Base-by-base conservation (phyloP, 2,113 vertebrate species). In the Romanogobio albipinnatus region DNA sequence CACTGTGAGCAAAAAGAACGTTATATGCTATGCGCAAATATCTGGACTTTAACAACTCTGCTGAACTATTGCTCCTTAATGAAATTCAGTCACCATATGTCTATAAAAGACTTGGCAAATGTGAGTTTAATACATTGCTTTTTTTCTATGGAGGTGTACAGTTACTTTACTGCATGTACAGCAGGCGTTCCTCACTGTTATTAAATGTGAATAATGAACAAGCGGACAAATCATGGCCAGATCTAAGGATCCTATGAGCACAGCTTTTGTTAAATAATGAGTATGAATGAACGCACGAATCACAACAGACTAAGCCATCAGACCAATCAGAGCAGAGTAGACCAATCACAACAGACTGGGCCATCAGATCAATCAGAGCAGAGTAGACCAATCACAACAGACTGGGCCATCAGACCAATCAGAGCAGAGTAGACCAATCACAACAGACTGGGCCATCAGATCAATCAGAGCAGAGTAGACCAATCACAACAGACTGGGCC, bases 61-160 rank as follows among this genome's bases (percentile, higher is more conserved):
- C 80, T 84, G 58, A 84, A 84, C 77, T 75, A 68, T 59, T 73
- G 51, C 62, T 71, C 61, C 26, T 71, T 24, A 29, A 49, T 66
- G 61, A 78, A 68, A 66, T 62, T 24, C 73, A 78, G 33, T 58
- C 64, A 58, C 70, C 81, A 83, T 74, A 74, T 79, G 81, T 73
- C 70, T 59, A 70, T 73, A 74, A 83, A 83, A 74, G 53, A 39
- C 19, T 70, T 70, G 64, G 70, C 64, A 83, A 71, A 39, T 39
- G 19, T 17, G 0, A 81, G 76, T 56, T 43, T 49, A 71, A 51
- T 51, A 24, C 81, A 39, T 14, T 43, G 3, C 13, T 22, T 17
- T 71, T 39, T 73, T 82, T 58, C 22, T 56, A 24, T 70, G 36
- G 17, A 43, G 61, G 47, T 74, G 22, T 74, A 49, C 14, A 74